These are phyloP conservation scores for Astropecten irregularis DNA, from an alignment of 53 echinoderm and acorn worm genomes.

Conservation along the genomic window DNA sequence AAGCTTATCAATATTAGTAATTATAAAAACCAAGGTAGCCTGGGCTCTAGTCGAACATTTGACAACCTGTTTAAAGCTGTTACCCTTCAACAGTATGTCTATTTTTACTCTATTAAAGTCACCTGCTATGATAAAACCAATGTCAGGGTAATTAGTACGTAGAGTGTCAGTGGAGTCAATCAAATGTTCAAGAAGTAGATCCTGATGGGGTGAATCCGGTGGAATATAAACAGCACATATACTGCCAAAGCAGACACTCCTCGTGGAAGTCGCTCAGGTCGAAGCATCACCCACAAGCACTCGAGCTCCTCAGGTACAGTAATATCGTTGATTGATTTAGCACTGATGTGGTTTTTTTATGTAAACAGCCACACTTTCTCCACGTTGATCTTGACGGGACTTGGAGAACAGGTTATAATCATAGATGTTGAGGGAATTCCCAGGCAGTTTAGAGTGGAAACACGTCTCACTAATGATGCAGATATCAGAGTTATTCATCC, in stretches of 20 bases:
- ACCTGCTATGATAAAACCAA: slow-evolving; percentile 36
- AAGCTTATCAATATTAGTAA: slow-evolving; percentile 20
- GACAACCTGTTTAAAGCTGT: too few relatives aligned
- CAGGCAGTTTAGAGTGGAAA: slow-evolving; percentile 26
- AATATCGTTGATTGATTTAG: too few relatives aligned
- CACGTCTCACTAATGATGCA: slow-evolving; percentile 55
- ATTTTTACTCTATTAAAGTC: slow-evolving; percentile 56
- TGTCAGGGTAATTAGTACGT: slow-evolving; percentile 22
- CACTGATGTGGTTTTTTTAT: slow-evolving; percentile 17
- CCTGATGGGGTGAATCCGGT: slow-evolving; percentile 14
- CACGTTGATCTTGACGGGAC: slow-evolving; percentile 28
- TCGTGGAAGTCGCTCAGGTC: slow-evolving; percentile 22
- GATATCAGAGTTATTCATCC: background rate
- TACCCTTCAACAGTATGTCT: too few relatives aligned
- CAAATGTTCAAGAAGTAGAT: slow-evolving; percentile 20
- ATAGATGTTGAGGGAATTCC: slow-evolving; percentile 7
- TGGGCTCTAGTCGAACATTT: slow-evolving; percentile 52
- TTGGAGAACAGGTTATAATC: slow-evolving; percentile 46
- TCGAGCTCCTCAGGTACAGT: slow-evolving; percentile 39
- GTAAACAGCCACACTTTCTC: slow-evolving; percentile 66
- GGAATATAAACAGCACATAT: slow-evolving; percentile 48
- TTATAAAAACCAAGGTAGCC: slow-evolving; percentile 40
- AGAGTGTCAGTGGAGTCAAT: slow-evolving; percentile 27
- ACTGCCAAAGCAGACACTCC: background rate
- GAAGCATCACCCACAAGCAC: slow-evolving; percentile 31